These are phyloP conservation scores for Oreocharis arfaki DNA, from an alignment of 2,113 vertebrate genomes.

Conservation along the genomic window DNA sequence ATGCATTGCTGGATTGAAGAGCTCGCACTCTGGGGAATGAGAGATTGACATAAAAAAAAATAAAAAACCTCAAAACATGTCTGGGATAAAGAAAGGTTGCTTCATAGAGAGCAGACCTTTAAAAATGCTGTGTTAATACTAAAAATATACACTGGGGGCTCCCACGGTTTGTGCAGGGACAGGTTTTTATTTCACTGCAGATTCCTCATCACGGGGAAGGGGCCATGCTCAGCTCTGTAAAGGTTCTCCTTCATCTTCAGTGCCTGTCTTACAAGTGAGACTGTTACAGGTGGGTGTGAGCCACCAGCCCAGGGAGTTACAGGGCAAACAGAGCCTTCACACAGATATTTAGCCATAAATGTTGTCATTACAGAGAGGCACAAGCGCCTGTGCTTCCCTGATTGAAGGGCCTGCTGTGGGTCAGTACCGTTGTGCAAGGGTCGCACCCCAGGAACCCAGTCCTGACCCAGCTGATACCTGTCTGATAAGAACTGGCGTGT, in stretches of 20 bases:
- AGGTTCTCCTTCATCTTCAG: background rate
- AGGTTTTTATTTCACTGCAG: background rate
- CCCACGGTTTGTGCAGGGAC: background rate
- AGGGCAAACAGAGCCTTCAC: background rate
- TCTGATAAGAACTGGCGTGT: background rate
- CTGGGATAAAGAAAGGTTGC: background rate
- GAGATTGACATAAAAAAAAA: background rate
- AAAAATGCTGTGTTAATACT: conserved; percentile 13
- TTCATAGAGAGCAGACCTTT: conserved; percentile 3
- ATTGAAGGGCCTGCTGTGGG: background rate
- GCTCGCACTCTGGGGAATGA: background rate
- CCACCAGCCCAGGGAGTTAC: background rate
- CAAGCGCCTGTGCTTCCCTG: background rate
- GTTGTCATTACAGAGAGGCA: background rate
- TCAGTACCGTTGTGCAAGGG: background rate
- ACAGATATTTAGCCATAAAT: background rate
- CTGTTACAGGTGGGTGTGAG: background rate
- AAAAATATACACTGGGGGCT: background rate
- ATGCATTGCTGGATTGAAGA: background rate
- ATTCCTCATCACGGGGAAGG: background rate
- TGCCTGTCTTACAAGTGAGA: background rate
- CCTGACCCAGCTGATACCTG: background rate
- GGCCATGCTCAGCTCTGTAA: background rate
- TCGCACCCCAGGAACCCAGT: background rate
- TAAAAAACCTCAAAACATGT: background rate